Base-by-base conservation (phyloP, 2,113 vertebrate genomes). In the Echinops telfairi region DNA sequence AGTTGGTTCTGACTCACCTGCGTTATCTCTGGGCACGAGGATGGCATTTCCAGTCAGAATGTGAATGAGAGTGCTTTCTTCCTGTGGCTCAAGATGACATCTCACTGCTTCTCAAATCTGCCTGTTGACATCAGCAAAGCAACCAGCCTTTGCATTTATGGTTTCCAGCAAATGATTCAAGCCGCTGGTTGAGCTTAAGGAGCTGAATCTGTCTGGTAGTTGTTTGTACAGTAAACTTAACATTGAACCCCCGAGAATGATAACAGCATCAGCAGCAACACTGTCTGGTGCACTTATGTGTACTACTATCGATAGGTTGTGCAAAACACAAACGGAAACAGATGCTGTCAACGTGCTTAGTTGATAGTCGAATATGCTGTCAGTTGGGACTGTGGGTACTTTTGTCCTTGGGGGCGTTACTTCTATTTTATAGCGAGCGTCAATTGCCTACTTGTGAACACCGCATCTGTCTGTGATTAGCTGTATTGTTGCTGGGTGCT, bases 401-500 rank as follows among this genome's bases (percentile, higher is more conserved):
- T 88, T 79, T 43, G 2, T 88, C 84, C 64, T 93, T 58, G 8
- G 9, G 12, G 47, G 19, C 79, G 4, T 14, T 53, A 12, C 47
- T 83, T 80, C 58, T 76, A 43, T 76, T 53, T 12, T 83, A 47
- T 38, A 62, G 43, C 87, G 31, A 84, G 93, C 58, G 60, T n/a
- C 83, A 77, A 93, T 6, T 57, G 7, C 14, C 47, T 80, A 29
- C 7, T 6, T 73, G 60, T 89, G 85, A 76, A 22, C 81, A 22
- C 64, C 60, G 70, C 94, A 87, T 75, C 33, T 17, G 57, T 86
- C 77, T 29, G 1, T 36, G 1, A 33, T 9, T 71, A 20, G 20
- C 22, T 53, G 47, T 53, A 53, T 53, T 53, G 47, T 53, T 53
- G 70, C 33, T 71, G 70, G n/a, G n/a, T 71, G 70, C 31, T 17